Conservation (phyloP, 2,888 invertebrate species). For the Bedellia somnulentella region DNA sequence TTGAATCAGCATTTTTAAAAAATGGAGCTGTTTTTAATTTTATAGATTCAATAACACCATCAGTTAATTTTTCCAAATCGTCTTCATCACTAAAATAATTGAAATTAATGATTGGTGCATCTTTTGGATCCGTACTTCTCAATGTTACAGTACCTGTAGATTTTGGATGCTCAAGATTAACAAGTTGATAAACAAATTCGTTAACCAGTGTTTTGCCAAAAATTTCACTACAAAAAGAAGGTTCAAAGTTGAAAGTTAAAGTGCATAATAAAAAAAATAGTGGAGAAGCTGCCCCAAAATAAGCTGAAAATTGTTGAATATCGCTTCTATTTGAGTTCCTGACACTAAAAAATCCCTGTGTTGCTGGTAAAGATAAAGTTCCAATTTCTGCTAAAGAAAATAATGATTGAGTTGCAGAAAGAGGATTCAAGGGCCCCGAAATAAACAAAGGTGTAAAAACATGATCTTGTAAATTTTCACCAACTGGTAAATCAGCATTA, state of each 20-base stretch:
- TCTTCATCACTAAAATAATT: constrained; percentile 1
- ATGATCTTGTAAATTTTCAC: constrained; percentile 75
- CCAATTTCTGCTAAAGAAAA: neutral
- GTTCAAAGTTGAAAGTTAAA: neutral
- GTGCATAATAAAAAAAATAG: neutral
- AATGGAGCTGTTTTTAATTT: neutral
- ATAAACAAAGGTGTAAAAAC: constrained; percentile 64
- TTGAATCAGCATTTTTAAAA: too few relatives aligned
- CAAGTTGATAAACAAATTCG: neutral
- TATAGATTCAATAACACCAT: neutral
- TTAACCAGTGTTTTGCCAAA: neutral
- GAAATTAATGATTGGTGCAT: neutral
- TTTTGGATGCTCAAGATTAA: constrained; percentile 2
- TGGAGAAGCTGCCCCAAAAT: constrained; percentile 1
- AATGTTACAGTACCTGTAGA: constrained; percentile 1
- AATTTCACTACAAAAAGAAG: neutral
- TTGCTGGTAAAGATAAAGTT: constrained; percentile 1
- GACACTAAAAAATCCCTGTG: neutral
- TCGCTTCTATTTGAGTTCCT: neutral
- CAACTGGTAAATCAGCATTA: constrained; percentile 68
- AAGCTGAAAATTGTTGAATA: neutral
- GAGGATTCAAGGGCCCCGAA: constrained; percentile 37
- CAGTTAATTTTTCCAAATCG: neutral
- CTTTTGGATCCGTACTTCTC: constrained; percentile 2
- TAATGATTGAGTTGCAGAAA: neutral